Base-by-base conservation (phyloP, 2,888 invertebrate species). In the Candidula unifasciata region DNA sequence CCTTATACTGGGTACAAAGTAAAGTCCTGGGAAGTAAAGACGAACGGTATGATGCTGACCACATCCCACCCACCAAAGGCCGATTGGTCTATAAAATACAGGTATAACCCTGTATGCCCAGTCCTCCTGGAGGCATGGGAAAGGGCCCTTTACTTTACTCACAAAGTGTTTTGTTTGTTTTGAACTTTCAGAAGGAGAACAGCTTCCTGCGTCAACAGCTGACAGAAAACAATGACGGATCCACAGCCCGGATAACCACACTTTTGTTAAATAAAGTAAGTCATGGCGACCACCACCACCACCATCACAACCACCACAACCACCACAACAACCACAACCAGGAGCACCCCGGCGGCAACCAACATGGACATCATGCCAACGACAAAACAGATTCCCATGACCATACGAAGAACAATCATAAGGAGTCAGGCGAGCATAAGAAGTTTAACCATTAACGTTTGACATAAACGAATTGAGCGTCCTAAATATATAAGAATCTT, bases 281-380 rank as follows among this genome's bases (percentile, higher is more conserved):
- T 74, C 74, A 74, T 18, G 74, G 33, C 35, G 71, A 52, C 35
- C 69, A 80, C 52, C 71, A 80, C 30, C 80, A 54, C 35, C 80
- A 71, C 24, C 30, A 81, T 57, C 44, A 69, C 18, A 30, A 52
- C n/a, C 60, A n/a, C 2, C 30, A 57, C 16, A 30, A 78, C 44
- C 10, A 35, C 60, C 64, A 64, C 21, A 71, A 81, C 21, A 60
- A 66, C 21, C 35, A 66, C n/a, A 37, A 18, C 44, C 66, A 66
- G 37, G 52, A 16, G 5, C n/a, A 79, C 52, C 10, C 66, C 16
- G 35, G 64, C 27, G 66, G 27, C 68, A 66, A 52, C 68, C 44
- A 79, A 24, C 37, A 79, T 30, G 66, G 52, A 30, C 30, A 37
- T 44, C 68, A 68, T 68, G 44, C 44, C 10, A 30, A 80, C 71